A percentile compares a stretch with the other conserved stretches of the same genome.
These are phyloP conservation scores for Andricus quercusramuli DNA, from an alignment of 2,888 invertebrate genomes.

Conservation along the genomic window DNA sequence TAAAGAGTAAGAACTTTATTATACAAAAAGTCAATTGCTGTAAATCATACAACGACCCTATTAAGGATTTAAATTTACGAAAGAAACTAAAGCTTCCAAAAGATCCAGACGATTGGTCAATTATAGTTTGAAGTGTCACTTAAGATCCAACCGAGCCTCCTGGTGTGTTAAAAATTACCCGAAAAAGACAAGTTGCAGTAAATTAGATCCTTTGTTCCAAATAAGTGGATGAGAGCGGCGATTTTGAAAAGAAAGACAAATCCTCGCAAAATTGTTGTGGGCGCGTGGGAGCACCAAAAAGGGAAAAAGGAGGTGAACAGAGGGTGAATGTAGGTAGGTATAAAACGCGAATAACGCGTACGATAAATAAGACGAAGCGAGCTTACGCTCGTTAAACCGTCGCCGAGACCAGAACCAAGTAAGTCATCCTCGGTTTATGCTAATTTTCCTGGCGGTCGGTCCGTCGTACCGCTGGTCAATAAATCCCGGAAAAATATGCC, in stretches of 20 bases:
- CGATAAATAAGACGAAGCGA: slow-evolving; percentile 68
- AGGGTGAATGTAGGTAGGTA: slow-evolving; percentile 44
- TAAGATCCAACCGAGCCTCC: neutral
- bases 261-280: slow-evolving; percentile 30
- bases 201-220: neutral
- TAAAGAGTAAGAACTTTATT: no score
- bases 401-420: slow-evolving; percentile 61
- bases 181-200: slow-evolving; percentile 23
- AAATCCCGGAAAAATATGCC: slow-evolving; percentile 74
- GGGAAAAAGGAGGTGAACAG: slow-evolving; percentile 42
- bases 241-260: slow-evolving; percentile 32
- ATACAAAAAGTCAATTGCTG: no score
- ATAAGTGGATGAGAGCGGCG: neutral
- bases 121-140: slow-evolving; percentile 19
- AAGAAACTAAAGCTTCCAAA: neutral
- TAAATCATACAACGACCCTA: no score
- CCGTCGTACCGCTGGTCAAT: slow-evolving; percentile 60
- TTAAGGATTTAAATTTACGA: no score
- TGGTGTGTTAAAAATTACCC: slow-evolving; percentile 17
- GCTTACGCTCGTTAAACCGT: slow-evolving; percentile 72
- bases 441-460: slow-evolving; percentile 63
- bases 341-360: slow-evolving; percentile 60
- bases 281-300: slow-evolving; percentile 43
- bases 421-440: slow-evolving; percentile 72
- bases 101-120: neutral